Evolutionary conservation across 2,113 vertebrate genomes (phyloP).

Genomic region (Thalassarche chlororhynchos): DNA sequence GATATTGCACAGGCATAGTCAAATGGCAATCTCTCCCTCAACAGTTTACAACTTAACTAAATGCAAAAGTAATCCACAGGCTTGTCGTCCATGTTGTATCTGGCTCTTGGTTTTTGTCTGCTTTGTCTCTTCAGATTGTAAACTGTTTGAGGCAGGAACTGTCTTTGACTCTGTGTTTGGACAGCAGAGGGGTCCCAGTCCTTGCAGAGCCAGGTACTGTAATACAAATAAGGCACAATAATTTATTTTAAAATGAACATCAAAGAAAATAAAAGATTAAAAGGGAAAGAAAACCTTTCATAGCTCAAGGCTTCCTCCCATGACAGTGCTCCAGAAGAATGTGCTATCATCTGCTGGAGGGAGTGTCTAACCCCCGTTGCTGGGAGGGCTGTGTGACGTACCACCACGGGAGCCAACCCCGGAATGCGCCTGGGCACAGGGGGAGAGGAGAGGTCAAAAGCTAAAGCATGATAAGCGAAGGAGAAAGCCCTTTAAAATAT

Average conservation of each 20-base stretch:
- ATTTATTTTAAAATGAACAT: slow-evolving; percentile 49
- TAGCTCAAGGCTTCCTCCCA: not conserved
- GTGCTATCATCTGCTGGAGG: slow-evolving; percentile 22
- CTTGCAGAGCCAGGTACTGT: slow-evolving; percentile 36
- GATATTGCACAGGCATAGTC: slow-evolving; percentile 31
- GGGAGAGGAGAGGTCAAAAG: slow-evolving; percentile 54
- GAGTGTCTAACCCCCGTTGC: not conserved
- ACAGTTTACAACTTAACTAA: slow-evolving; percentile 43
- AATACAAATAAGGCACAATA: slow-evolving; percentile 38
- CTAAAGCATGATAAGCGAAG: slow-evolving; percentile 46
- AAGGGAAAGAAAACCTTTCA: not conserved
- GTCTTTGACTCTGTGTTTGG: slow-evolving; percentile 56
- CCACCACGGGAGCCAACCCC: not conserved
- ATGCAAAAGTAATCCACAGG: slow-evolving; percentile 34
- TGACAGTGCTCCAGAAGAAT: slow-evolving; percentile 30
- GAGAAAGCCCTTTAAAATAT: slow-evolving; percentile 47
- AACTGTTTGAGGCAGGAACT: slow-evolving; percentile 50
- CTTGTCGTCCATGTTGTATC: slow-evolving; percentile 25
- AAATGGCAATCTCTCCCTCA: not conserved
- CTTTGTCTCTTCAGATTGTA: slow-evolving; percentile 53
- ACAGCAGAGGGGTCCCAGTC: slow-evolving; percentile 23
- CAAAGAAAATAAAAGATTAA: slow-evolving; percentile 49
- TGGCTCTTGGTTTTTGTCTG: slow-evolving; percentile 46
- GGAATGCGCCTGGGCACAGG: not conserved
- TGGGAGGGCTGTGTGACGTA: not conserved